These are phyloP conservation scores for Acrocephalus kingi DNA, from an alignment of 2,113 vertebrate genomes.

Conservation along the genomic window DNA sequence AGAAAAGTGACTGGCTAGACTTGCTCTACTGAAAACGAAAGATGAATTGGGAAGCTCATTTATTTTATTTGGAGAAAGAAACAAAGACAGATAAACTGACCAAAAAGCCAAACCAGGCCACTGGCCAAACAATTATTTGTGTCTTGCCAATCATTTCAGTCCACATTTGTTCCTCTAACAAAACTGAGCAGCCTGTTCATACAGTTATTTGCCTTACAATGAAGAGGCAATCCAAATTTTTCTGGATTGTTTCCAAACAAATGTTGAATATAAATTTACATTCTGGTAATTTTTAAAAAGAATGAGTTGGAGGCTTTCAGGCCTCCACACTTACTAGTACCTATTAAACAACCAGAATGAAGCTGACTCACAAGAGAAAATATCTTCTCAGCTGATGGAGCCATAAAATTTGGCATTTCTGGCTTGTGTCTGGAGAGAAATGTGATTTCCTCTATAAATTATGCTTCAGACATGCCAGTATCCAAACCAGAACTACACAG, in stretches of 20 bases:
- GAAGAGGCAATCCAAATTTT: neutral
- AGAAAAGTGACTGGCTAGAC: slow-evolving; percentile 26
- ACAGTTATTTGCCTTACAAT: slow-evolving; percentile 15
- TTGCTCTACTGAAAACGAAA: slow-evolving; percentile 42
- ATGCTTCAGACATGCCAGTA: slow-evolving; percentile 23
- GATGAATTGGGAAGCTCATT: slow-evolving; percentile 11
- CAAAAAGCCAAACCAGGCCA: slow-evolving; percentile 27
- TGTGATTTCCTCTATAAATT: slow-evolving; percentile 45
- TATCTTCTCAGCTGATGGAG: slow-evolving; percentile 4
- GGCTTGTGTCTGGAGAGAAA: neutral
- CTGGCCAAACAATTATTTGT: slow-evolving; percentile 63
- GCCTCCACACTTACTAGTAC: neutral
- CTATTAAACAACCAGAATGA: slow-evolving; percentile 2
- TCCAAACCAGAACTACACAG: slow-evolving; percentile 40
- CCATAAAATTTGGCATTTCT: slow-evolving; percentile 13
- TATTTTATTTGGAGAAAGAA: slow-evolving; percentile 59
- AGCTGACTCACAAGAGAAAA: slow-evolving; percentile 4
- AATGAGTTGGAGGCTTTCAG: neutral
- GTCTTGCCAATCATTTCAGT: slow-evolving; percentile 22
- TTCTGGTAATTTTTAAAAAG: neutral
- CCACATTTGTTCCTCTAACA: slow-evolving; percentile 3
- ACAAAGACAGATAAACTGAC: slow-evolving; percentile 48
- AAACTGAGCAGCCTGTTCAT: neutral
- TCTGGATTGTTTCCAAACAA: slow-evolving; percentile 18
- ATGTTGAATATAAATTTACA: neutral